Conservation (phyloP, 1,140 invertebrate species). For the Berghia stephanieae region DNA sequence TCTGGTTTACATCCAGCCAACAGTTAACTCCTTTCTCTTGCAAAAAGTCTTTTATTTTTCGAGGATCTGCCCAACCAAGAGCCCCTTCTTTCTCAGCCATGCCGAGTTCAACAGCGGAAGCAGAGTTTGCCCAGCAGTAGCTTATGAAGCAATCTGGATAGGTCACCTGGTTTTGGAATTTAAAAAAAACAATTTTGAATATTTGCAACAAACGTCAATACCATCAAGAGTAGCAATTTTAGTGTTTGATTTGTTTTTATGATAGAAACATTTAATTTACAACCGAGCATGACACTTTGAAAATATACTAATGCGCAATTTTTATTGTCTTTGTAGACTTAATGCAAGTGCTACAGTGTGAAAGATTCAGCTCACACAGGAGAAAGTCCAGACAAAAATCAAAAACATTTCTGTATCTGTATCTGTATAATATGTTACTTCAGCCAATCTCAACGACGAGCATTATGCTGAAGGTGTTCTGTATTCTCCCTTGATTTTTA, state of each 20-base stretch:
- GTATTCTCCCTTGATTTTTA: neutral
- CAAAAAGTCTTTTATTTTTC: slow-evolving; percentile 55
- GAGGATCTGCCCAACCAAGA: slow-evolving; percentile 59
- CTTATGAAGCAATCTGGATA: slow-evolving; percentile 59
- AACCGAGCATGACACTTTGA: neutral
- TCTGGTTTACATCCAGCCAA: slow-evolving; percentile 62
- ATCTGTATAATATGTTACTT: no score
- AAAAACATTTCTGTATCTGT: no score
- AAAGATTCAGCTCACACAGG: no score
- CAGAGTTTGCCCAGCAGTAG: slow-evolving; percentile 65
- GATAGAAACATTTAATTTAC: neutral
- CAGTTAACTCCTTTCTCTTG: slow-evolving; percentile 51
- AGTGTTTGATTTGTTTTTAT: neutral
- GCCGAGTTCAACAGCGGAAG: slow-evolving; percentile 48
- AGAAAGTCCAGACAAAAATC: no score
- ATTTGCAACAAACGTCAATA: neutral
- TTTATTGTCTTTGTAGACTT: no score
- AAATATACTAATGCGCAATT: neutral
- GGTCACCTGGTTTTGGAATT: slow-evolving; percentile 30
- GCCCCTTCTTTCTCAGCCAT: slow-evolving; percentile 39
- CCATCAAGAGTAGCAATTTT: neutral
- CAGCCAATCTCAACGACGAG: no score
- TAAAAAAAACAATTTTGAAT: neutral
- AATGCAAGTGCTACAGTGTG: no score
- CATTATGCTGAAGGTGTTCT: no score